These are phyloP conservation scores for Cecropterus lyciades DNA, from an alignment of 1,140 invertebrate species.

Conservation along the genomic window DNA sequence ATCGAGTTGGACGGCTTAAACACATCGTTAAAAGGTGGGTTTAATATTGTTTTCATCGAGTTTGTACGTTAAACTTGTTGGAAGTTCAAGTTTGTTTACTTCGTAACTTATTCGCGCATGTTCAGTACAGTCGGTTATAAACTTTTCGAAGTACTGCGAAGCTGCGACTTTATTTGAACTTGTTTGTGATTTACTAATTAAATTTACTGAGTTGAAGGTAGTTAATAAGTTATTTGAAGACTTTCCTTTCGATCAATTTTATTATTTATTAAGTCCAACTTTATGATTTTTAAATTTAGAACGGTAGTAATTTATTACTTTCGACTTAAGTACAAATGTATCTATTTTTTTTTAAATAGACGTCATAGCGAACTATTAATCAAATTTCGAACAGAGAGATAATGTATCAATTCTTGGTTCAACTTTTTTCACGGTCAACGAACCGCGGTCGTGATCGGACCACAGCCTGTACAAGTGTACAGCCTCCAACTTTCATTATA, in stretches of 20 bases:
- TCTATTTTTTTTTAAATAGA: background rate
- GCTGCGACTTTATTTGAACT: slow-evolving; percentile 36
- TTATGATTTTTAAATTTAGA: no score
- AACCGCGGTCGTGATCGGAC: slow-evolving; percentile 53
- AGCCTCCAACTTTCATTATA: slow-evolving; percentile 53
- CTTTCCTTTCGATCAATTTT: background rate
- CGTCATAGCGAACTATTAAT: slow-evolving; percentile 5
- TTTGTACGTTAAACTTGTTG: slow-evolving; percentile 55
- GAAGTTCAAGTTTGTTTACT: slow-evolving; percentile 77
- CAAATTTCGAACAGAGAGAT: slow-evolving; percentile 24
- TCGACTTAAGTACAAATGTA: no score
- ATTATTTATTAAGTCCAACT: no score
- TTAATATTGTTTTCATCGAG: slow-evolving; percentile 38
- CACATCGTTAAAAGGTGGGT: slow-evolving; percentile 60
- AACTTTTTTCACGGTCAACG: slow-evolving; percentile 57
- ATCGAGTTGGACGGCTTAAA: slow-evolving; percentile 47
- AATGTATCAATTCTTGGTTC: slow-evolving; percentile 27
- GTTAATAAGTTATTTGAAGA: slow-evolving; percentile 11
- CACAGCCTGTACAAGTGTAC: slow-evolving; percentile 48
- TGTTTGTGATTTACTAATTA: slow-evolving; percentile 32
- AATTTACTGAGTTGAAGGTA: slow-evolving; percentile 21
- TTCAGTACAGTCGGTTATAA: slow-evolving; percentile 52
- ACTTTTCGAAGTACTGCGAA: slow-evolving; percentile 47
- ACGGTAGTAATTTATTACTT: no score
- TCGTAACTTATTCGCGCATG: slow-evolving; percentile 72